Conservation (phyloP, 30 jellyfish, hydroid and myxozoan species). For the Turritopsis rubra region DNA sequence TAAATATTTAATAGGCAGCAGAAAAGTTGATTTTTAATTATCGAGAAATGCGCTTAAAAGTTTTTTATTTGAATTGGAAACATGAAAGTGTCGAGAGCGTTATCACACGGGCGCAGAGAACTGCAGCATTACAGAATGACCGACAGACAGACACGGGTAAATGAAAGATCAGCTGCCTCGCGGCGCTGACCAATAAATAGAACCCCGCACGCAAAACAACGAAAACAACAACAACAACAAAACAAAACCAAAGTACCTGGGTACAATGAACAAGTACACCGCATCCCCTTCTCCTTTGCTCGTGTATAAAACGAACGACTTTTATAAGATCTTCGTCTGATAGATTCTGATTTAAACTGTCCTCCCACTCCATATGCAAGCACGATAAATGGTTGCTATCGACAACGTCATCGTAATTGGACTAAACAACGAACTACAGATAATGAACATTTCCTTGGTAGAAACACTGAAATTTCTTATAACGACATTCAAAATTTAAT, state of each 20-base stretch:
- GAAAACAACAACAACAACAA: background rate
- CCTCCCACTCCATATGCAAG: constrained; percentile 75
- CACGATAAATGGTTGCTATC: background rate
- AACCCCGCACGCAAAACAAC: background rate
- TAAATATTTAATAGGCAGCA: too few relatives aligned
- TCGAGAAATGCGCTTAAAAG: too few relatives aligned
- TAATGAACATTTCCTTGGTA: background rate
- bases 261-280: constrained; percentile 85
- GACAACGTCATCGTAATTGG: background rate
- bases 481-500: too few relatives aligned
- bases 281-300: constrained; percentile 35
- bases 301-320: constrained; percentile 44
- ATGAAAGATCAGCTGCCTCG: too few relatives aligned
- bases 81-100: too few relatives aligned
- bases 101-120: too few relatives aligned
- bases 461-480: too few relatives aligned
- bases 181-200: background rate
- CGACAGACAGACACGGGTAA: too few relatives aligned
- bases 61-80: too few relatives aligned
- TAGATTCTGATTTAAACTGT: constrained; percentile 33
- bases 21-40: too few relatives aligned
- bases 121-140: too few relatives aligned
- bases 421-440: background rate
- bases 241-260: constrained; percentile 37
- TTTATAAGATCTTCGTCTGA: constrained; percentile 47